A percentile compares a stretch with the other conserved stretches of the same genome.
These are phyloP conservation scores for Plotosus lineatus DNA, from an alignment of 2,113 vertebrate species.

Conservation along the genomic window DNA sequence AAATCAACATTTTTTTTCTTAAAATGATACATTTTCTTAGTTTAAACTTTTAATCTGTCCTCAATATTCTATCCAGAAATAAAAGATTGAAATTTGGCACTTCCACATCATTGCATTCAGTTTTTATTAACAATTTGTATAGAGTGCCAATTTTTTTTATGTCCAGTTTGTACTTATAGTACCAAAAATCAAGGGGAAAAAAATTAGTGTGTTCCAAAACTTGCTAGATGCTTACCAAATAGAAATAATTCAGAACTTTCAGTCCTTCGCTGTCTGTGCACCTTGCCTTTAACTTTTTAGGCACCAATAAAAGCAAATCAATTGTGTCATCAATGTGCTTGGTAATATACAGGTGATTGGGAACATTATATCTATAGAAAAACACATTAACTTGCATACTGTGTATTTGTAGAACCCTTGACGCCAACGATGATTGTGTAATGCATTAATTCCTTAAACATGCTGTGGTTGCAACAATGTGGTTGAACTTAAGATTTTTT, in stretches of 20 bases:
- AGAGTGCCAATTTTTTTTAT: too few species aligned
- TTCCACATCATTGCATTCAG: too few species aligned
- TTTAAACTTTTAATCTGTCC: too few species aligned
- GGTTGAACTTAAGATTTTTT: constrained; percentile 1
- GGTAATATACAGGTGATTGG: neutral
- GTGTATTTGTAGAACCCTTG: constrained; percentile 36
- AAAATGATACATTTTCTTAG: too few species aligned
- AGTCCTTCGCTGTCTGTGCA: neutral
- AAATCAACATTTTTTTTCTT: too few species aligned
- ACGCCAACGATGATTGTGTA: constrained; percentile 35
- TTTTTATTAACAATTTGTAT: too few species aligned
- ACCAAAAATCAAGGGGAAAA: neutral
- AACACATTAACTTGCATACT: neutral
- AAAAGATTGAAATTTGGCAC: too few species aligned
- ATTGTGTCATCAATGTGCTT: neutral
- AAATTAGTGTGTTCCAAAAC: neutral
- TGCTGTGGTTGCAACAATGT: constrained; percentile 23
- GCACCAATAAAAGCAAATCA: neutral
- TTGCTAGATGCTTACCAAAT: neutral
- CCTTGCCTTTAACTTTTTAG: neutral
- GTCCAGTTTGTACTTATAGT: too few species aligned
- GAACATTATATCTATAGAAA: neutral
- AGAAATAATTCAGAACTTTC: too few species aligned
- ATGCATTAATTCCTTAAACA: constrained; percentile 38
- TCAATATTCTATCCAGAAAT: too few species aligned